Base-by-base conservation (phyloP, 2,888 invertebrate species). In the Tenthredo mesomela region DNA sequence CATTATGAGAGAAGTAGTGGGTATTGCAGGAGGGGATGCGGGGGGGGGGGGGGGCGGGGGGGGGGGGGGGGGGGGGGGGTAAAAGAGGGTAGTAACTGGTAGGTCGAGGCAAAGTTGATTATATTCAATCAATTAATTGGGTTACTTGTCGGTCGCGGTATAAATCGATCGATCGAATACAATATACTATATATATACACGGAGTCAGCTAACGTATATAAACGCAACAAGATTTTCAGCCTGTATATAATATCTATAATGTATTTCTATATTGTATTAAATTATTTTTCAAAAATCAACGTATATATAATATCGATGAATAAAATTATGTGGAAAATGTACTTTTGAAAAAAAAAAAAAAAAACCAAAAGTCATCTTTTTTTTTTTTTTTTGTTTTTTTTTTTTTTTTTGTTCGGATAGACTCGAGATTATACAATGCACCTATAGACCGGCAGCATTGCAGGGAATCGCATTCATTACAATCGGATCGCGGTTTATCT, bases 81-180 rank as follows among this genome's bases (percentile, higher is more conserved):
- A 37, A 2, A 2, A 21, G 21, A 21, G 61, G 12, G 3, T 25
- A 25, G 25, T 61, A n/a, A 6, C 7, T 5, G 1, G 50, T 21
- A 33, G 10, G 73, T 85, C 58, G 61, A 78, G 84, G 84, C 87
- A 83, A 87, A 90, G 88, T 91, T 91, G 91, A 92, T 92, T 91
- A 91, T 91, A 91, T 90, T 89, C 89, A 88, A 89, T 90, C 89
- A 89, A 91, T 91, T 91, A 91, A 92, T 92, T 91, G 89, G 89
- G 88, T 91, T 91, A 91, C 91, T 91, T 90, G 89, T 89, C 88
- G 86, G 86, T 84, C 84, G 80, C 77, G 84, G 58, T 61, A 61
- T 61, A 61, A 12, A 3, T 25, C 18, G 2, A 78, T 58, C 54
- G 54, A 58, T 78, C 12, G 15, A 58, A 0, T n/a, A n/a, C n/a